These are phyloP conservation scores for Platorchestia sp. DNA, from an alignment of 1,140 invertebrate species.

Conservation along the genomic window DNA sequence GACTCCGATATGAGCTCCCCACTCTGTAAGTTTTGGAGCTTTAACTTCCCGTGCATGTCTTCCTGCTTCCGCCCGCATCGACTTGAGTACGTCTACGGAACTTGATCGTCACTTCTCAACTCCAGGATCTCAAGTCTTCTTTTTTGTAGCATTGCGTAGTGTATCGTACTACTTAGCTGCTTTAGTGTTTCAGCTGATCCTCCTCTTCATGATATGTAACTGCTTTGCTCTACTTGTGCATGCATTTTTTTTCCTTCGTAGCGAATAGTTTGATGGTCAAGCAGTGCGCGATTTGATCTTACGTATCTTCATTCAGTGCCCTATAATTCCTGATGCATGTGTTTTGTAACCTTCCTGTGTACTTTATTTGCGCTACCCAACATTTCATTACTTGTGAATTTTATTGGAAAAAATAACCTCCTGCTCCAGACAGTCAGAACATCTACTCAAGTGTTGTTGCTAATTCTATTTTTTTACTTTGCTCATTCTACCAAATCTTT, in stretches of 20 bases:
- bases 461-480: too few relatives aligned
- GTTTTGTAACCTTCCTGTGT: background rate
- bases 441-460: too few relatives aligned
- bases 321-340: background rate
- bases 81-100: background rate
- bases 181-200: too few relatives aligned
- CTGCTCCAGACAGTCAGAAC: too few relatives aligned
- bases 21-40: constrained; percentile 65
- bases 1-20: constrained; percentile 67
- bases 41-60: constrained; percentile 61
- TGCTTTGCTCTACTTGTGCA: background rate
- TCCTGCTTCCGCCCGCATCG: background rate
- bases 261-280: background rate
- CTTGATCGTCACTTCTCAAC: background rate
- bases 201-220: too few relatives aligned
- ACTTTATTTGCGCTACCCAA: background rate
- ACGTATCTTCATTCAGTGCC: background rate
- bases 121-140: background rate
- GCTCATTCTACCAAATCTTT: background rate
- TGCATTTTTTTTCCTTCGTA: background rate
- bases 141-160: background rate
- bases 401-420: too few relatives aligned
- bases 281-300: background rate
- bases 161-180: background rate
- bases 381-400: background rate